Evolutionary conservation across 2,888 invertebrate species (phyloP), one percentile per base, ranked within the genome.

Genomic region (Agapetus fuscipes): DNA sequence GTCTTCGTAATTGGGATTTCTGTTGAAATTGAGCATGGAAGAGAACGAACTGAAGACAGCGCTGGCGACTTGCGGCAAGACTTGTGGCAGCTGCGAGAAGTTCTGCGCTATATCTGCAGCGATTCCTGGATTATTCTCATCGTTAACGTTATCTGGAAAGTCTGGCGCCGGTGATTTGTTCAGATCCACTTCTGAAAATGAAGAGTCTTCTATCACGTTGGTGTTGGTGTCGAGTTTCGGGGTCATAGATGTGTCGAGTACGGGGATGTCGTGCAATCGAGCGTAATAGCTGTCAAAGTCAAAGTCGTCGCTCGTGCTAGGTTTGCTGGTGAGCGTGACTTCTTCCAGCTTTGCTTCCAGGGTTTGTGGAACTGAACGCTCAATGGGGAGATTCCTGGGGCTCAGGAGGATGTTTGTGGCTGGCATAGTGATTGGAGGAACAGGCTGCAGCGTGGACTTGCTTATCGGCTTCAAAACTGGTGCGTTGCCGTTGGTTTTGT

Each of bases 41-140:
- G 74, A 72, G 48, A 75, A 74, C 0, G 78, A 77, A 20, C 74
- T 76, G 47, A 80, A 74, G 0, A 79, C 78, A 7, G 74, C 76
- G 31, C 76, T 74, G 0, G 78, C 74, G 3, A 76, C 71, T 36
- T 74, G 69, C 0, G 76, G 76, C 43, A 76, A 48, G 1, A 76
- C 74, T 1, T 71, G 63, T 0, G 76, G 76, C 17, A 76, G 52
- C 24, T 76, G 76, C 0, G 76, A 74, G 30, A 70, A 66, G 39
- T 70, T 70, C 53, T 69, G 68, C 0, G 69, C 69, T n/a, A 70
- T 64, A 52, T 69, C 69, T 0, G 69, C 60, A 0, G 68, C 66
- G 2, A 69, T 65, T 4, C 66, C 62, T 32, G 59, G 62, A 0
- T 52, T 46, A 6, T 57, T 55, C 2, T 51, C 51, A 2, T 37